These are phyloP conservation scores for Anolis carolinensis DNA, from an alignment of 2,113 vertebrate genomes.

Conservation along the genomic window DNA sequence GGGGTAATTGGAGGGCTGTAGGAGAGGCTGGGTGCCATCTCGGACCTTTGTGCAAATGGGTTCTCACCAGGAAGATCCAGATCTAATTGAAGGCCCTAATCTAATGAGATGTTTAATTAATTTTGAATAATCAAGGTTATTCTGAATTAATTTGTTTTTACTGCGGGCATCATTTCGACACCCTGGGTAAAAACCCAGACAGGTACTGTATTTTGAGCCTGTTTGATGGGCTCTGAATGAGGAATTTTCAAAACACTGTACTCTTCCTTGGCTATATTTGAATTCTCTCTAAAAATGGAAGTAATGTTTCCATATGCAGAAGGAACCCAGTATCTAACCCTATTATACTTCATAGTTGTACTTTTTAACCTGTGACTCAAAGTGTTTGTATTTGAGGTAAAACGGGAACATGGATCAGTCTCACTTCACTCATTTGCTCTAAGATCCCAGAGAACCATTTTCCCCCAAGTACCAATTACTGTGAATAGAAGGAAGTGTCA, in stretches of 20 bases:
- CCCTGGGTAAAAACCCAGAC: no score
- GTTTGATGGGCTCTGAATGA: not conserved
- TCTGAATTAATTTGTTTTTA: no score
- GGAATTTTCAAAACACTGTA: not conserved
- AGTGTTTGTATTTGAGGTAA: not conserved
- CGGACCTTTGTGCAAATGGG: no score
- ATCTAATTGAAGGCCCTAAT: no score
- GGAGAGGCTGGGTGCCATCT: no score
- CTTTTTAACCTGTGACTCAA: not conserved
- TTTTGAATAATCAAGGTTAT: no score
- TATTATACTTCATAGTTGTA: not conserved
- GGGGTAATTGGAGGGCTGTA: no score
- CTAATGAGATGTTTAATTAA: no score
- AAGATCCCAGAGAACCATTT: not conserved
- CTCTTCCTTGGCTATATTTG: not conserved
- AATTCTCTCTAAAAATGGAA: not conserved
- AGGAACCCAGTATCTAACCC: not conserved
- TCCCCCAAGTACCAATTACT: slow-evolving; percentile 15
- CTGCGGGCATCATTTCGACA: no score
- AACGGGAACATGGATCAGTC: not conserved
- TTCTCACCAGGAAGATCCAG: no score
- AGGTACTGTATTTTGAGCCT: no score
- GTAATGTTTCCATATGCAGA: not conserved
- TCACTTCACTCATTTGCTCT: not conserved
- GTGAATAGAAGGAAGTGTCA: not conserved